A percentile compares a stretch with the other conserved stretches of the same genome.
Evolutionary conservation across 1,140 invertebrate species (phyloP).

Genomic region (Neomicropteryx cornuta): DNA sequence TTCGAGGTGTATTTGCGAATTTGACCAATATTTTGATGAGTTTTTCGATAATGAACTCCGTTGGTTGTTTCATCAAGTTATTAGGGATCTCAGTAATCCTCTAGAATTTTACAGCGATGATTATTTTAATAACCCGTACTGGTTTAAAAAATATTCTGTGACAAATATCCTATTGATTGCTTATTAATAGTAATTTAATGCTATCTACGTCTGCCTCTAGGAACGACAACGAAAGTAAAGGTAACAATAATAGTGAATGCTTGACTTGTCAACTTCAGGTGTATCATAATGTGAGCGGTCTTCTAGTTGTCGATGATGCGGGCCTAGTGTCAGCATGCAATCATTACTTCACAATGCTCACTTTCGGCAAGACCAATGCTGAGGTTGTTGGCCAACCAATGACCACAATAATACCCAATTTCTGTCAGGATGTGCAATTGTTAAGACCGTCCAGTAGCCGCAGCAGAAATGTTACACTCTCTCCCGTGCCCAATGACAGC

Average conservation of each 20-base stretch:
- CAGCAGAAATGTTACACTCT: conserved; percentile 36
- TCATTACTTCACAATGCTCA: conserved; percentile 51
- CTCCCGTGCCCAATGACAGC: conserved; percentile 38
- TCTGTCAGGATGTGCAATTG: conserved; percentile 34
- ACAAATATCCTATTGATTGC: too few species aligned
- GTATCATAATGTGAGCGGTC: conserved; percentile 55
- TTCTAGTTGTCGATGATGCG: conserved; percentile 50
- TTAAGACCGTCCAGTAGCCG: conserved; percentile 24
- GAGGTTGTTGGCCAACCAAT: conserved; percentile 49
- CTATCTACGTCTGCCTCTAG: too few species aligned
- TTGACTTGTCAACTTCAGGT: conserved; percentile 27
- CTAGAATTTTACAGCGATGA: too few species aligned
- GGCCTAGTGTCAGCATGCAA: conserved; percentile 54
- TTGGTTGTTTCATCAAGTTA: too few species aligned
- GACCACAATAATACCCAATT: conserved; percentile 40
- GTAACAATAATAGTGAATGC: conserved; percentile 9
- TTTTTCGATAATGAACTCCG: too few species aligned
- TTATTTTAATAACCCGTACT: too few species aligned
- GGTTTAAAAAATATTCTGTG: too few species aligned
- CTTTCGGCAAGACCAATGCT: conserved; percentile 49
- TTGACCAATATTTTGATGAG: too few species aligned
- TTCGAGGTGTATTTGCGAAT: too few species aligned
- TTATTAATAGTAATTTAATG: too few species aligned
- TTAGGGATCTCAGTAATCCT: too few species aligned
- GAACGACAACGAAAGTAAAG: conserved; percentile 7